These are phyloP conservation scores for Meandrina meandrites DNA, from an alignment of 92 coral and sea anemone species.

Conservation along the genomic window DNA sequence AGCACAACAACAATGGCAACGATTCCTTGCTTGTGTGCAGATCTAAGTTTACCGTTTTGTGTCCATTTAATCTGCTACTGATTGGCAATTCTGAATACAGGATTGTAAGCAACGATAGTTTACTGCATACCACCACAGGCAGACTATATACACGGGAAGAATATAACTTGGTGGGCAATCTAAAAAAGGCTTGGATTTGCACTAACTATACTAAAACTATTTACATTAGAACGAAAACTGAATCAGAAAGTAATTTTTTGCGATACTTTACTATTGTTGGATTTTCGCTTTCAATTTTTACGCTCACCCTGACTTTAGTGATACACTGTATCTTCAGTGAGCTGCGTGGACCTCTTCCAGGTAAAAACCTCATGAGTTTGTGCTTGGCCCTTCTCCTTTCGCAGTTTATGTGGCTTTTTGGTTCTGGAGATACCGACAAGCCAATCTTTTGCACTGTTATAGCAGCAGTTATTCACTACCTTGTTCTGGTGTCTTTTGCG, in stretches of 20 bases:
- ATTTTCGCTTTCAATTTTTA: conserved; percentile 65
- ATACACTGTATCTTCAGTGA: conserved; percentile 74
- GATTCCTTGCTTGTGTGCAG: conserved; percentile 52
- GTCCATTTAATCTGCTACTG: conserved; percentile 58
- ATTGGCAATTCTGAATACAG: conserved; percentile 50
- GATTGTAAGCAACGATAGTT: conserved; percentile 62
- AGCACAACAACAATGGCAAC: not conserved
- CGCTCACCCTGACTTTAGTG: conserved; percentile 64
- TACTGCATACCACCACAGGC: conserved; percentile 70
- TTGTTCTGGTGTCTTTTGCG: conserved; percentile 83
- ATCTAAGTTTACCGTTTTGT: conserved; percentile 60
- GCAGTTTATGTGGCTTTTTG: conserved; percentile 82
- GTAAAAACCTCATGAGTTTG: conserved; percentile 90
- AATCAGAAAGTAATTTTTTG: not conserved
- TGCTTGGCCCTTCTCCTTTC: conserved; percentile 80
- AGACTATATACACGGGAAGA: conserved; percentile 57
- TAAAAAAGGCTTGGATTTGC: conserved; percentile 60
- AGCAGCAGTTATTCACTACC: conserved; percentile 75
- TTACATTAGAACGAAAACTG: not conserved
- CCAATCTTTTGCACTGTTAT: conserved; percentile 70
- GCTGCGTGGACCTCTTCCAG: conserved; percentile 88
- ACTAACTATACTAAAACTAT: conserved; percentile 58
- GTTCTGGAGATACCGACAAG: conserved; percentile 79
- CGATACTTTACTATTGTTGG: conserved; percentile 75
- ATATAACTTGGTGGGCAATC: conserved; percentile 55